phyloP scores from a whole-genome alignment of 2,888 invertebrate genomes.

The Mylabris sibirica region DNA sequence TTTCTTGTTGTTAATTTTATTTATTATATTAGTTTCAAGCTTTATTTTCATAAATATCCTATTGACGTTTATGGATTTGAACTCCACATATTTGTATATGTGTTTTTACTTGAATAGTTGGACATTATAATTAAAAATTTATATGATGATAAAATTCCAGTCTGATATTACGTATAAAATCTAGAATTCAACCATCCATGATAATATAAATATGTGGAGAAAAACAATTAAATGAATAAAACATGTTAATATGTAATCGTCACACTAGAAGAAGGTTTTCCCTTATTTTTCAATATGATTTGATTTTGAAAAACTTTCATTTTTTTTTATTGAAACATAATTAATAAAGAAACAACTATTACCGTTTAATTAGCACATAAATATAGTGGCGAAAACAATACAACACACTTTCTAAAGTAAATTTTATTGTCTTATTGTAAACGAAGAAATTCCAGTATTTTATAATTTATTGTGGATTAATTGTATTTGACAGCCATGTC shows the following conservation, averaged over 20 bases:
- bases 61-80: background rate
- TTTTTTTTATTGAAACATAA: background rate
- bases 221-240: background rate
- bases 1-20: background rate
- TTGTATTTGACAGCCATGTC: background rate
- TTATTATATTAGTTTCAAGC: background rate
- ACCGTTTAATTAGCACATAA: background rate
- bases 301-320: constrained; percentile 7
- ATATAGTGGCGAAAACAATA: background rate
- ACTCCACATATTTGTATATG: background rate
- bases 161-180: background rate
- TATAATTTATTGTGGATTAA: background rate
- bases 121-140: constrained; percentile 1
- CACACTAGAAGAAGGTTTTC: too few species aligned
- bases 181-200: background rate
- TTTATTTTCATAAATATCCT: background rate
- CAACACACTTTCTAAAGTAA: background rate
- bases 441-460: background rate
- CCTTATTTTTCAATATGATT: background rate
- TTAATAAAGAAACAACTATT: background rate
- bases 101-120: background rate
- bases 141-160: background rate
- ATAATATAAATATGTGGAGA: background rate
- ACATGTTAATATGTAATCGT: background rate
- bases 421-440: background rate